Evolutionary conservation across 2,888 invertebrate species (phyloP).

Genomic region (Aleiodes leptofemur): DNA sequence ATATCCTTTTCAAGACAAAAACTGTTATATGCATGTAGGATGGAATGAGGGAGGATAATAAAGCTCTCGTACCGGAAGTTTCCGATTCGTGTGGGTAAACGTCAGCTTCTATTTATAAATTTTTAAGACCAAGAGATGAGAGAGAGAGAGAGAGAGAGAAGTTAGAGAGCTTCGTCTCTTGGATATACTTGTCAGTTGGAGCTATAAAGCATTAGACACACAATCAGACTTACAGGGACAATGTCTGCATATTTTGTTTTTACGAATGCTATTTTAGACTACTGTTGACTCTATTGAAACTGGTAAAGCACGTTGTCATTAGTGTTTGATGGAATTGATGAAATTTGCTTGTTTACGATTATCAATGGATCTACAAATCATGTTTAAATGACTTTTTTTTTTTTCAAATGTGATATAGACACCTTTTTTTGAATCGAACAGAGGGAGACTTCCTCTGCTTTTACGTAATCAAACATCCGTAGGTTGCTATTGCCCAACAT

Average conservation of each 20-base stretch:
- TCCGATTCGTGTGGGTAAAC: slow-evolving; percentile 32
- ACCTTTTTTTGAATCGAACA: background rate
- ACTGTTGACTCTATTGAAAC: background rate
- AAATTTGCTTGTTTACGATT: background rate
- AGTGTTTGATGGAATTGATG: background rate
- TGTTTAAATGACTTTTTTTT: background rate
- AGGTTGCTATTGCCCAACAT: slow-evolving; percentile 31
- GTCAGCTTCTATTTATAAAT: slow-evolving; percentile 37
- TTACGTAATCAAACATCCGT: slow-evolving; percentile 13
- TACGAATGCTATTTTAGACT: slow-evolving; percentile 11
- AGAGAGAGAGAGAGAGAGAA: background rate
- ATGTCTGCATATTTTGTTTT: background rate
- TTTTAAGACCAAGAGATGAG: slow-evolving; percentile 18
- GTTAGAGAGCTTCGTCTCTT: slow-evolving; percentile 18
- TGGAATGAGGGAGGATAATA: slow-evolving; percentile 27
- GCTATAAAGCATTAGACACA: slow-evolving; percentile 30
- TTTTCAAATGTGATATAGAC: background rate
- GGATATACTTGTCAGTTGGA: slow-evolving; percentile 24
- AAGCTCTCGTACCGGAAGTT: slow-evolving; percentile 33
- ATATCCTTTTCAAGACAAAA: slow-evolving; percentile 22
- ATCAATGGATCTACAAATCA: background rate
- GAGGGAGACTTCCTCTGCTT: slow-evolving; percentile 6
- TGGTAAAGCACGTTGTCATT: too few relatives aligned
- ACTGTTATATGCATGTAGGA: slow-evolving; percentile 29
- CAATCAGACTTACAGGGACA: slow-evolving; percentile 13